phyloP scores from a whole-genome alignment of 2,797 vertebrate species.

The Sebastes hopkinsi region DNA sequence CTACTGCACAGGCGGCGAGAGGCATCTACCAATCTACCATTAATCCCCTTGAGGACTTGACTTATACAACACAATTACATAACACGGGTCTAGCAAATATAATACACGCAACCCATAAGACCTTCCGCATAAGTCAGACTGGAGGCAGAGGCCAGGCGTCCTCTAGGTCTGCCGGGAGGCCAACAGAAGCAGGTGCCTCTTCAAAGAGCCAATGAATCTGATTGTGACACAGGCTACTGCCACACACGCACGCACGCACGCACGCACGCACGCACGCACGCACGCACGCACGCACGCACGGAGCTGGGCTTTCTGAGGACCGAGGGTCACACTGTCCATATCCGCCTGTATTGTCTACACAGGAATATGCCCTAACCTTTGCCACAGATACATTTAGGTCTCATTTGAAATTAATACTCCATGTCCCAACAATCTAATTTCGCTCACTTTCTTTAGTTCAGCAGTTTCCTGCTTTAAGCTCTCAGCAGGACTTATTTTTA shows the following conservation, averaged over 20 bases:
- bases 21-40: constrained; percentile 31
- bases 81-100: constrained; percentile 9
- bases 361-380: not conserved
- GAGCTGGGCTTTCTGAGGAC: not conserved
- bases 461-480: not conserved
- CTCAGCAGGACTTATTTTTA: not conserved
- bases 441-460: not conserved
- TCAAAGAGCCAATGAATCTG: constrained; percentile 6
- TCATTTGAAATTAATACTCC: not conserved
- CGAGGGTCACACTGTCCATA: not conserved
- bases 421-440: not conserved
- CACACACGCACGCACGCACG: not conserved
- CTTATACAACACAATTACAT: constrained; percentile 50
- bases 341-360: not conserved
- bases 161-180: not conserved
- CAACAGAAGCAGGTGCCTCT: constrained; percentile 9
- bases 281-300: not conserved
- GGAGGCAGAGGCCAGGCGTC: constrained; percentile 32
- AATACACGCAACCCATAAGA: constrained; percentile 15
- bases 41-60: constrained; percentile 29
- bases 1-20: constrained; percentile 3
- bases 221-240: not conserved
- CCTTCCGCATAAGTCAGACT: constrained; percentile 21
- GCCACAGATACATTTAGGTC: not conserved
- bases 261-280: not conserved